Conservation (phyloP, 2,113 vertebrate genomes). For the Ptilorrhoa leucosticta region DNA sequence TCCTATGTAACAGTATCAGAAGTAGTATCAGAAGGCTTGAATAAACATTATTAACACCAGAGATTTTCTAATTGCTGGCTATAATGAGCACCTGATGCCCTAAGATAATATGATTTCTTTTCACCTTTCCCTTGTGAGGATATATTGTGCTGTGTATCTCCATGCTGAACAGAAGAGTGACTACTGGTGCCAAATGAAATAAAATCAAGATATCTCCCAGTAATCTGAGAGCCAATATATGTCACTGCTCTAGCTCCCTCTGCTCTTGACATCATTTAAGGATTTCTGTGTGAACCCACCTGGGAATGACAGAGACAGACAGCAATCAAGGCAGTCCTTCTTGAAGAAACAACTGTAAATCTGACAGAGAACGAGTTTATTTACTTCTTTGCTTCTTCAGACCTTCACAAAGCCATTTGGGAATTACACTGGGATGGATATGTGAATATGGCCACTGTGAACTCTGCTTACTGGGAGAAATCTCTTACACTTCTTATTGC, state of each 20-base stretch:
- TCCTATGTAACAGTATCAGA: not conserved
- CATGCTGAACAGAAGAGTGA: not conserved
- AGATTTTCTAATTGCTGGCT: slow-evolving; percentile 9
- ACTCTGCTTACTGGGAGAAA: not conserved
- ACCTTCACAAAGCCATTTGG: not conserved
- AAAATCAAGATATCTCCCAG: slow-evolving; percentile 39
- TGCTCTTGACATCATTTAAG: slow-evolving; percentile 16
- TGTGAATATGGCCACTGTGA: not conserved
- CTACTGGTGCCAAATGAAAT: slow-evolving; percentile 9
- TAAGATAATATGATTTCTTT: not conserved
- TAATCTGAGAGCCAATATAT: slow-evolving; percentile 25
- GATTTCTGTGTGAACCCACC: not conserved
- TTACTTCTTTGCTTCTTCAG: not conserved
- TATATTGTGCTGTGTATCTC: not conserved
- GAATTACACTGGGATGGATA: not conserved
- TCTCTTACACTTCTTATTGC: not conserved
- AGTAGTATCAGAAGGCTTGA: not conserved
- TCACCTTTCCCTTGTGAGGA: not conserved
- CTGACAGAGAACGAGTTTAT: slow-evolving; percentile 21
- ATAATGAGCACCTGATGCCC: not conserved
- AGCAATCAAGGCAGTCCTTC: slow-evolving; percentile 6
- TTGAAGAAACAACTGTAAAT: not conserved
- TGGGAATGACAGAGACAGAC: not conserved
- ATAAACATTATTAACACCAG: not conserved
- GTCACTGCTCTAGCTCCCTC: not conserved